These are phyloP conservation scores for Rhegmatorhina hoffmannsi DNA, from an alignment of 2,113 vertebrate species.

Conservation along the genomic window DNA sequence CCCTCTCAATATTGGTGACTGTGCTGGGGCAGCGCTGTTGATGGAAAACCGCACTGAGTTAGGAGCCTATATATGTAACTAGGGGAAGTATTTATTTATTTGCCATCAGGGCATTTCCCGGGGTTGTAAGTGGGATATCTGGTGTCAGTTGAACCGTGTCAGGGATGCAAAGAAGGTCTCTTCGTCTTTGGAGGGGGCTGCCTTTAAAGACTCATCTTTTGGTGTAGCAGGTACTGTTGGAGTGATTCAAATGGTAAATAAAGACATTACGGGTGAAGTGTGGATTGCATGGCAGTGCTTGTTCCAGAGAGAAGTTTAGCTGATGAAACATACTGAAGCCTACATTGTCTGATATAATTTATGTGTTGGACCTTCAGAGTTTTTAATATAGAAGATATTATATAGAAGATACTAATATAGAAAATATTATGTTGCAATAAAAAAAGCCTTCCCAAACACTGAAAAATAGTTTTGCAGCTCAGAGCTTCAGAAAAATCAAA, in stretches of 20 bases:
- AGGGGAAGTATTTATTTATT: neutral
- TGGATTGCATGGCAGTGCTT: neutral
- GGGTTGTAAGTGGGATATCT: neutral
- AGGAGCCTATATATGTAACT: neutral
- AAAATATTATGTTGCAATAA: neutral
- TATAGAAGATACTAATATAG: neutral
- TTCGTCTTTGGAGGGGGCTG: neutral
- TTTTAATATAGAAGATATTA: neutral
- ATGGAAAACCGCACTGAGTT: neutral
- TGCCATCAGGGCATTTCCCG: neutral
- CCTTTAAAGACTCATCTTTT: neutral
- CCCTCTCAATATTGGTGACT: fast-evolving
- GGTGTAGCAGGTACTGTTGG: too few species aligned
- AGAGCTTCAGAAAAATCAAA: neutral
- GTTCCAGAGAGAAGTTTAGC: fast-evolving
- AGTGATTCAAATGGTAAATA: neutral
- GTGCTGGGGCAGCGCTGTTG: neutral
- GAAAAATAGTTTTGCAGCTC: neutral
- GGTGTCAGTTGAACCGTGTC: neutral
- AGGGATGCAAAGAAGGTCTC: fast-evolving
- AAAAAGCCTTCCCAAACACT: neutral
- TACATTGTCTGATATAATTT: neutral
- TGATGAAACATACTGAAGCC: neutral
- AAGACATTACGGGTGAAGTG: neutral
- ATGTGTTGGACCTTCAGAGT: neutral